These are phyloP conservation scores for Gambusia yucatana DNA, from an alignment of 2,797 vertebrate genomes.

Conservation along the genomic window DNA sequence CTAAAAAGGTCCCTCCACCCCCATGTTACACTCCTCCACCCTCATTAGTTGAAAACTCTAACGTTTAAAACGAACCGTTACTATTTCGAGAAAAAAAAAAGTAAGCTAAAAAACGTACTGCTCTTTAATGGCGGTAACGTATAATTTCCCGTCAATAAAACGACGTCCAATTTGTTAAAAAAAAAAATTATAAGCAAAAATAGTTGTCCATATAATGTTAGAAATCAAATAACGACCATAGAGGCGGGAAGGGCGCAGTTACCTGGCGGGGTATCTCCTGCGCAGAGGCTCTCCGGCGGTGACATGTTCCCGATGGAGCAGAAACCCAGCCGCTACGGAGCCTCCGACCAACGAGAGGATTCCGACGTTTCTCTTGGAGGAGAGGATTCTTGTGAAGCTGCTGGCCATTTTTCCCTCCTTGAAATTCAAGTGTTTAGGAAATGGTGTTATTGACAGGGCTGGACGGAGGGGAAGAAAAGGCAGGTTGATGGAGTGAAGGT, in stretches of 20 bases:
- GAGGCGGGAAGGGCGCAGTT: constrained; percentile 22
- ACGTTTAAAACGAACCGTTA: neutral
- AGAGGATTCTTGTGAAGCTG: constrained; percentile 87
- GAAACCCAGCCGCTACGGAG: constrained; percentile 85
- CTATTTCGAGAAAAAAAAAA: neutral
- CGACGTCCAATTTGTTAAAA: neutral
- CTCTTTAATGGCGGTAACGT: neutral
- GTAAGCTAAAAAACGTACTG: no score
- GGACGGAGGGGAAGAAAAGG: neutral
- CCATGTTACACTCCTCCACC: neutral
- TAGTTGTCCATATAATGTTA: neutral
- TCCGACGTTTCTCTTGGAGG: constrained; percentile 79
- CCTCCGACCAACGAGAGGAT: constrained; percentile 90
- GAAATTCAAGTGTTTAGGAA: neutral
- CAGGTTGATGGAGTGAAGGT: constrained; percentile 19
- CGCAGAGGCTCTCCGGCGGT: constrained; percentile 81
- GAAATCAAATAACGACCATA: neutral
- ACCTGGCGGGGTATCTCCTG: constrained; percentile 93
- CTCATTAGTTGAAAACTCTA: neutral
- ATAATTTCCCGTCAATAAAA: neutral
- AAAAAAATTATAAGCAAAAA: neutral
- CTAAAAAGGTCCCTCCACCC: neutral
- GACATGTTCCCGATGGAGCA: constrained; percentile 86
- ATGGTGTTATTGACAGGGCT: neutral
- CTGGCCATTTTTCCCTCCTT: constrained; percentile 79